Conservation (phyloP, 2,113 vertebrate species). For the Calyptomena viridis region DNA sequence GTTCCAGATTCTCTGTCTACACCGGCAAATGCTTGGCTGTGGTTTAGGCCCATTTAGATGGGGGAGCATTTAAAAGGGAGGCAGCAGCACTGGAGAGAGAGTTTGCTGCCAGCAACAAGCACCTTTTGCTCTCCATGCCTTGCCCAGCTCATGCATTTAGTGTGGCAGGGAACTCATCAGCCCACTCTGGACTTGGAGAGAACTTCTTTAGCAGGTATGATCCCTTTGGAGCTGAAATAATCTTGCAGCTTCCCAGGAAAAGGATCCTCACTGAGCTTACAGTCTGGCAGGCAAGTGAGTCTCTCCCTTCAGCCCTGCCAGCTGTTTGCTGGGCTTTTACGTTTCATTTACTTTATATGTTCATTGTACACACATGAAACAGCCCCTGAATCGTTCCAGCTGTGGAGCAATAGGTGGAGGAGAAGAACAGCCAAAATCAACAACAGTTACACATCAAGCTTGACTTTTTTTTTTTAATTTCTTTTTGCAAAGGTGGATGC, state of each 20-base stretch:
- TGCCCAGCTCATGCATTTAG: accelerated
- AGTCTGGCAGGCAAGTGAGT: background rate
- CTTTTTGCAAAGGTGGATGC: background rate
- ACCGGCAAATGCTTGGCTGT: background rate
- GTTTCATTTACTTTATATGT: background rate
- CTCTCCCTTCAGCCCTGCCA: background rate
- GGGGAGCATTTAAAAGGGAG: background rate
- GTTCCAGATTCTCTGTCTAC: background rate
- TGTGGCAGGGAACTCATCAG: background rate
- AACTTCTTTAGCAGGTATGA: background rate
- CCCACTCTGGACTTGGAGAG: background rate
- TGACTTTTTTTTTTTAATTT: background rate
- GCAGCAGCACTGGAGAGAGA: background rate
- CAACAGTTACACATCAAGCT: slow-evolving; percentile 12
- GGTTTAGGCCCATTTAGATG: background rate
- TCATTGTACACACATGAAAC: background rate
- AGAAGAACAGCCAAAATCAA: slow-evolving; percentile 60
- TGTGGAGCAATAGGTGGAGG: slow-evolving; percentile 35
- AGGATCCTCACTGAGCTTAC: background rate
- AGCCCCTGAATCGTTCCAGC: background rate
- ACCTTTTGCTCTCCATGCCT: background rate
- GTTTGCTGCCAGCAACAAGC: background rate
- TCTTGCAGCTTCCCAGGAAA: background rate
- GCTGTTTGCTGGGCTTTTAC: background rate
- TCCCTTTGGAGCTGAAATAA: background rate